Evolutionary conservation across 2,797 vertebrate genomes (phyloP).

Genomic region (Takifugu ocellatus): DNA sequence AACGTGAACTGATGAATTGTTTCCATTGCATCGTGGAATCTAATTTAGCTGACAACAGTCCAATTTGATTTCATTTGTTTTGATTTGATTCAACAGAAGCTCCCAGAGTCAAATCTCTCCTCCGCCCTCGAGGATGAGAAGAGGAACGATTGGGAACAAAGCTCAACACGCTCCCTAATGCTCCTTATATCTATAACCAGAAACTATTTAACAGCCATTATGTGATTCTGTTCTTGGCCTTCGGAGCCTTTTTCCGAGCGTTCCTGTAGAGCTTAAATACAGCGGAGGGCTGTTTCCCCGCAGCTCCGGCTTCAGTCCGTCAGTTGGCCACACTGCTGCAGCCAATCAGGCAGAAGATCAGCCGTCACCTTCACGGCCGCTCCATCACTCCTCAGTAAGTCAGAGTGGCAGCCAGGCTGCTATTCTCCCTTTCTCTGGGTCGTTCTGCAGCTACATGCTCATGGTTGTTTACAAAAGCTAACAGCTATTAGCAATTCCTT

Average conservation of each 20-base stretch:
- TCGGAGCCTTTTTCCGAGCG: slow-evolving; percentile 35
- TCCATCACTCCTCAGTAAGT: slow-evolving; percentile 56
- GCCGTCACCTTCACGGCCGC: slow-evolving; percentile 59
- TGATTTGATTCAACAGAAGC: slow-evolving; percentile 37
- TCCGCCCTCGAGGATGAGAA: slow-evolving; percentile 25
- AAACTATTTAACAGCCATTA: slow-evolving; percentile 55
- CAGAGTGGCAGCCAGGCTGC: slow-evolving; percentile 36
- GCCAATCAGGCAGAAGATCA: slow-evolving; percentile 56
- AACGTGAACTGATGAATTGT: slow-evolving; percentile 29
- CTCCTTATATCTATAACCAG: slow-evolving; percentile 28
- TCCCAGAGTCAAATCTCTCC: slow-evolving; percentile 27
- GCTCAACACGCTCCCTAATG: slow-evolving; percentile 46
- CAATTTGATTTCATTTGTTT: slow-evolving; percentile 38
- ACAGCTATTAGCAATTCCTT: slow-evolving; percentile 52
- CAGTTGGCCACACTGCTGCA: slow-evolving; percentile 51
- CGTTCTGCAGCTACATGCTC: slow-evolving; percentile 31
- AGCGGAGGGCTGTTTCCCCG: slow-evolving; percentile 17
- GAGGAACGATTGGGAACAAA: slow-evolving; percentile 49
- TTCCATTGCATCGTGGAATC: slow-evolving; percentile 20
- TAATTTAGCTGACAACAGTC: slow-evolving; percentile 32
- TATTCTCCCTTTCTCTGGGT: slow-evolving; percentile 39
- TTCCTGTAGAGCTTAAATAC: slow-evolving; percentile 38
- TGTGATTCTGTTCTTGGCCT: slow-evolving; percentile 36
- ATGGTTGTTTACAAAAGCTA: slow-evolving; percentile 46
- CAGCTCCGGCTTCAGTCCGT: slow-evolving; percentile 23